Conservation (phyloP, 2,113 vertebrate genomes). For the Okapia johnstoni region DNA sequence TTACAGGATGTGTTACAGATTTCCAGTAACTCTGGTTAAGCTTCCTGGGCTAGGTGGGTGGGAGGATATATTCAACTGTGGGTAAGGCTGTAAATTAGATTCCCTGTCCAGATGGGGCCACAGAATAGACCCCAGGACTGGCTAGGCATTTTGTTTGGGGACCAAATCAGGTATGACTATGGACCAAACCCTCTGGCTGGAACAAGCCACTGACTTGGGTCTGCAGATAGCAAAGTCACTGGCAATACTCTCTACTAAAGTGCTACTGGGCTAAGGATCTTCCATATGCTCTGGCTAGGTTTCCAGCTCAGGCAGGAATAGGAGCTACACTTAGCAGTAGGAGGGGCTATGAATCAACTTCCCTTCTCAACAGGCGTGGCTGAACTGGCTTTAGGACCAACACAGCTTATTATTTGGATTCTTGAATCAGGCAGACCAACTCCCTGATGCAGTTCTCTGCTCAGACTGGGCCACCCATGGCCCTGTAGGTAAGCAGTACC, state of each 20-base stretch:
- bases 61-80: background rate
- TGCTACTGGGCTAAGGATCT: background rate
- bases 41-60: background rate
- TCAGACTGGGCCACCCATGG: background rate
- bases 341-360: background rate
- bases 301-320: background rate
- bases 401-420: background rate
- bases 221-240: background rate
- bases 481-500: background rate
- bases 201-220: background rate
- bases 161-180: background rate
- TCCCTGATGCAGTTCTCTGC: background rate
- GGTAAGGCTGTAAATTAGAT: background rate
- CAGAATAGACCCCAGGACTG: background rate
- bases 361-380: background rate
- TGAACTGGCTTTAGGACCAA: background rate
- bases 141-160: background rate
- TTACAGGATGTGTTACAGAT: background rate
- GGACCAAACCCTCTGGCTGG: background rate
- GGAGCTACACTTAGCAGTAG: background rate
- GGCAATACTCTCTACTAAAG: background rate
- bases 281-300: background rate
- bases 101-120: background rate
- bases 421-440: background rate
- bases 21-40: background rate